Evolutionary conservation across 2,797 vertebrate genomes (phyloP).

Genomic region (Molossus alvarezi): DNA sequence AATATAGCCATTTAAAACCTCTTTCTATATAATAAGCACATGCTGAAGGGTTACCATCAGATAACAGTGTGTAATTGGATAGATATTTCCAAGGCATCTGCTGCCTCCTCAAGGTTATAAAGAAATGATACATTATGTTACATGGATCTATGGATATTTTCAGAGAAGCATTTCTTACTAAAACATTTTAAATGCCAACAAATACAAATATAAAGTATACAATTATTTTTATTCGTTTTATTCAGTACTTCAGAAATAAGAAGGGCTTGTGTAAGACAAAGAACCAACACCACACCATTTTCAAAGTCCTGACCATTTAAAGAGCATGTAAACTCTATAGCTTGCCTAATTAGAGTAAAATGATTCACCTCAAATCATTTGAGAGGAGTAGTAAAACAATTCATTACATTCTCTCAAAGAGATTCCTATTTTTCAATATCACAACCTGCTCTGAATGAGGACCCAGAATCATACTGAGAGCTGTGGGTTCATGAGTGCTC

Average conservation of each 20-base stretch:
- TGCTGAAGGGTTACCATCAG: conserved; percentile 64
- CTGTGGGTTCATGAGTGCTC: background rate
- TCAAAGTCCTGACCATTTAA: background rate
- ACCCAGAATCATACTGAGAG: background rate
- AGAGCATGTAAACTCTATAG: background rate
- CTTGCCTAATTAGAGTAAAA: background rate
- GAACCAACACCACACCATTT: background rate
- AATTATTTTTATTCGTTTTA: conserved; percentile 11
- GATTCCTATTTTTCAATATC: conserved; percentile 5
- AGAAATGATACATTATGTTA: conserved; percentile 50
- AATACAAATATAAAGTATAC: background rate
- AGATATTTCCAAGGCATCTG: conserved; percentile 72
- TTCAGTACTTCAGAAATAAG: conserved; percentile 17
- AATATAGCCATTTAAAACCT: conserved; percentile 71
- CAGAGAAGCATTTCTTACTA: background rate
- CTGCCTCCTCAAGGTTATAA: conserved; percentile 11
- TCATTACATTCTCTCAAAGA: conserved; percentile 20
- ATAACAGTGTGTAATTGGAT: conserved; percentile 28
- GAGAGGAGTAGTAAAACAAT: background rate
- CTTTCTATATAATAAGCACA: conserved; percentile 75
- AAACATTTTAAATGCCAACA: conserved; percentile 58
- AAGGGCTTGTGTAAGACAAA: conserved; percentile 26
- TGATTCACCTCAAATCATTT: background rate
- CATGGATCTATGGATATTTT: conserved; percentile 21
- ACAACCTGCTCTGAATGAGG: background rate